phyloP scores from a whole-genome alignment of 2,113 vertebrate species.

The Athene noctua region DNA sequence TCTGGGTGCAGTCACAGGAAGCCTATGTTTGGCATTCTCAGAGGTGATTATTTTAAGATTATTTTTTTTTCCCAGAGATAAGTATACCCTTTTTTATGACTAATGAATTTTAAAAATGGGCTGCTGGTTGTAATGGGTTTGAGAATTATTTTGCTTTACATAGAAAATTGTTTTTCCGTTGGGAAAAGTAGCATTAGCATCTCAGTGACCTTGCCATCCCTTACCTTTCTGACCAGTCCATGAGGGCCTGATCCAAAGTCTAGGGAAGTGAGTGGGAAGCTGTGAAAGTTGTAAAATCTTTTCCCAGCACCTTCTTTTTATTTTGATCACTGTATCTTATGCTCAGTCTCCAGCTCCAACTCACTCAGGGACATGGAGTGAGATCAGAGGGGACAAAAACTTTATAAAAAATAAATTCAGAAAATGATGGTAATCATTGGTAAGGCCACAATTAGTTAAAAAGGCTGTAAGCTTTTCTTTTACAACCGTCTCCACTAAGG shows the following conservation, averaged over 20 bases:
- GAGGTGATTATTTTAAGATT: background rate
- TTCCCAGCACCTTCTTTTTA: background rate
- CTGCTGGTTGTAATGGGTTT: background rate
- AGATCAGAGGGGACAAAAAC: background rate
- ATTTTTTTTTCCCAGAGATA: background rate
- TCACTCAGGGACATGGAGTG: background rate
- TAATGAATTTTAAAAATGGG: background rate
- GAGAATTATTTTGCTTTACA: background rate
- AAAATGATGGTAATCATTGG: constrained; percentile 9
- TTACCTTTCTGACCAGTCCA: background rate
- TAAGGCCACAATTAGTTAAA: constrained; percentile 64
- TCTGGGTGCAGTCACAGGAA: background rate
- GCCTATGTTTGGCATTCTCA: background rate
- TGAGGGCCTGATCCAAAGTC: background rate
- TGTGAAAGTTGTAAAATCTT: background rate
- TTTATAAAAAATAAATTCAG: background rate
- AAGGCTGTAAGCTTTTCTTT: constrained; percentile 65
- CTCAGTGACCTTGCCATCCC: background rate
- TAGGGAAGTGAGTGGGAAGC: background rate
- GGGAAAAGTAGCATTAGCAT: constrained; percentile 11
- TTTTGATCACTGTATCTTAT: background rate
- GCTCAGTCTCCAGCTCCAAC: background rate
- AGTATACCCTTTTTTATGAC: background rate
- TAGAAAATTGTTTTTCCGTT: background rate
- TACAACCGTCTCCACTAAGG: constrained; percentile 50